phyloP scores from a whole-genome alignment of 2,888 invertebrate species.

The Tetrapedia diversipes region DNA sequence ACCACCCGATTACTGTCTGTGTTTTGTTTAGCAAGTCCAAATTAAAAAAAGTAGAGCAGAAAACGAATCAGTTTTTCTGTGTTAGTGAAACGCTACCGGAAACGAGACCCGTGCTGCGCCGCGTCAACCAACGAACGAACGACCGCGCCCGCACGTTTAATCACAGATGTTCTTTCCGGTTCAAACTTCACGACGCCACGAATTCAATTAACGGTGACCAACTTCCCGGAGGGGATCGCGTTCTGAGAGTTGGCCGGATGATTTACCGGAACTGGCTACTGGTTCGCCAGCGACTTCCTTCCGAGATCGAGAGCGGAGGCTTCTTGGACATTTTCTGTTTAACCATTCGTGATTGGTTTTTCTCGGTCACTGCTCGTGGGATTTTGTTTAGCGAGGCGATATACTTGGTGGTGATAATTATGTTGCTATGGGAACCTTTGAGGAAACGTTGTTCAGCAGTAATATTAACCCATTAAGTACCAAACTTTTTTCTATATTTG shows the following conservation, averaged over 20 bases:
- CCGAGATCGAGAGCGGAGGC: too few relatives aligned
- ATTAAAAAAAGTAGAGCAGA: slow-evolving; percentile 84
- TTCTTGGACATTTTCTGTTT: too few relatives aligned
- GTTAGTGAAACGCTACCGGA: slow-evolving; percentile 78
- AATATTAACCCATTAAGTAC: too few relatives aligned
- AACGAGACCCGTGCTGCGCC: slow-evolving; percentile 39
- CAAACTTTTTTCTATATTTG: too few relatives aligned
- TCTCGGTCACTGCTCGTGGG: too few relatives aligned
- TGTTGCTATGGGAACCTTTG: too few relatives aligned
- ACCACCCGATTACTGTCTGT: slow-evolving; percentile 90
- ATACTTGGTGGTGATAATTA: too few relatives aligned
- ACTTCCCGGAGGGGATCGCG: slow-evolving; percentile 21
- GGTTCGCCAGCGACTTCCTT: too few relatives aligned
- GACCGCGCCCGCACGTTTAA: slow-evolving; percentile 21
- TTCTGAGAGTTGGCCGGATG: background rate
- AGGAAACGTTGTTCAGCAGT: too few relatives aligned
- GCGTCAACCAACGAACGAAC: background rate
- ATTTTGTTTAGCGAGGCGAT: too few relatives aligned
- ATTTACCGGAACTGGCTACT: background rate
- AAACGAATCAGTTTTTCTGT: slow-evolving; percentile 82
- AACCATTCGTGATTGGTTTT: too few relatives aligned
- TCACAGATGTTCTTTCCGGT: slow-evolving; percentile 12
- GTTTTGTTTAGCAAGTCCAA: slow-evolving; percentile 83
- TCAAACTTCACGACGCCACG: slow-evolving; percentile 27
- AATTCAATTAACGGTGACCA: slow-evolving; percentile 47